These are phyloP conservation scores for Palythoa caribaeorum DNA, from an alignment of 92 coral and sea anemone genomes.

Conservation along the genomic window DNA sequence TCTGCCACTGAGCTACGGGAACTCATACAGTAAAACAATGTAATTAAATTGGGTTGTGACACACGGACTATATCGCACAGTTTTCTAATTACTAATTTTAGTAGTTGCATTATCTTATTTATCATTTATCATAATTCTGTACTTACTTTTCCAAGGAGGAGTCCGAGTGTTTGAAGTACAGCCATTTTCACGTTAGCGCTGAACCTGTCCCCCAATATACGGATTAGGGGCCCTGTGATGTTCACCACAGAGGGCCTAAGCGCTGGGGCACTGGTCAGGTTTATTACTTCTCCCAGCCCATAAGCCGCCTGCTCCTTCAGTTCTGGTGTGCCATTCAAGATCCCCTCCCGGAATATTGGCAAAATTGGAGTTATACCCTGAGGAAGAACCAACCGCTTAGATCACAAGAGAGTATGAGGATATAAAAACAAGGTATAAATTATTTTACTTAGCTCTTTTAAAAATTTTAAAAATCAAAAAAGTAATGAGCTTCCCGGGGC, in stretches of 20 bases:
- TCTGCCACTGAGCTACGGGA: too few species aligned
- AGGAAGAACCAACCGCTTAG: slow-evolving; percentile 3
- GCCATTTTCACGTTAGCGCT: slow-evolving; percentile 98
- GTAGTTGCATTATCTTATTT: background rate
- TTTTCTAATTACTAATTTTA: too few species aligned
- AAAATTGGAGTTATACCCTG: slow-evolving; percentile 98
- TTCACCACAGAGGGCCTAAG: slow-evolving; percentile 96
- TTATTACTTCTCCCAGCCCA: slow-evolving; percentile 96
- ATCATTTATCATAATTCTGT: background rate
- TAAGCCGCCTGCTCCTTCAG: slow-evolving; percentile 96
- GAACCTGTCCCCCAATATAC: slow-evolving; percentile 98
- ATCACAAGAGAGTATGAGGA: background rate
- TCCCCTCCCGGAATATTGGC: slow-evolving; percentile 97
- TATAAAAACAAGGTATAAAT: background rate
- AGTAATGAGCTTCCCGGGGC: too few species aligned
- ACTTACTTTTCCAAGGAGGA: slow-evolving; percentile 89
- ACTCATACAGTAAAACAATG: too few species aligned
- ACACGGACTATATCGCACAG: too few species aligned
- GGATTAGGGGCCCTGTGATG: slow-evolving; percentile 99
- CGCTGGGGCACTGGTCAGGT: slow-evolving; percentile 92
- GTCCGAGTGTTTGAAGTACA: slow-evolving; percentile 90
- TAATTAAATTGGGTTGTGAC: too few species aligned
- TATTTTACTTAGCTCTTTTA: too few species aligned
- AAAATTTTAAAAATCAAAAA: too few species aligned
- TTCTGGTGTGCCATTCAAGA: slow-evolving; percentile 95